Evolutionary conservation across 2,113 vertebrate species (phyloP), one percentile per base, ranked within the genome.

Genomic region (Tympanuchus pallidicinctus): DNA sequence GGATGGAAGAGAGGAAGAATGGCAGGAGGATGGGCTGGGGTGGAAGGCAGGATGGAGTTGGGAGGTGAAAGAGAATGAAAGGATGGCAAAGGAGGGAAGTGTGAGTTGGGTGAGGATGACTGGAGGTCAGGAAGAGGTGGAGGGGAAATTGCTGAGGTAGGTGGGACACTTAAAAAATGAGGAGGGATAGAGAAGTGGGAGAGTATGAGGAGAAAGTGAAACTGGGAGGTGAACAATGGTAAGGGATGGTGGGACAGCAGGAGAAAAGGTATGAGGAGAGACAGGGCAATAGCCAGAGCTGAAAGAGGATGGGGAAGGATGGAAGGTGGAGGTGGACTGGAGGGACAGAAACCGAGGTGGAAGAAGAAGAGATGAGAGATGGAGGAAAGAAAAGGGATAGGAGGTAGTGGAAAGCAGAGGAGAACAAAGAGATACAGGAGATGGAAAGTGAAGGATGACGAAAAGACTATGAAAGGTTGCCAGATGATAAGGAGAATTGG

Each of bases 211-310:
- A 86, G 32, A 86, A 87, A 69, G 11, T 45, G 54, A 36, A 27
- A 63, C 45, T 28, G 25, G 17, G 64, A 82, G 17, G 64, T 1
- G 5, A 77, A 47, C 11, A 16, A 28, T 22, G 16, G 47, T 16
- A 70, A 61, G 47, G 47, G 15, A 42, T 36, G 70, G 13, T 66
- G 34, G 59, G 34, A 67, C 2, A 67, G 43, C 22, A 59, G 81
- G 86, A 90, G 16, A 8, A 2, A 0, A 0, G 32, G 19, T 52
- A 18, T 14, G 32, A 88, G 34, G 47, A 65, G 32, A 30, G 50
- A 88, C 8, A 47, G 34, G 40, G n/a, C 45, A 52, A 52, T 1
- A 5, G 34, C 17, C 79, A 65, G 67, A 88, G 25, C 13, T 84
- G 57, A 79, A 77, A 73, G 24, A 78, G 6, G 15, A 92, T 7